These are phyloP conservation scores for Cephus pygmeus DNA, from an alignment of 2,888 invertebrate genomes.

Conservation along the genomic window DNA sequence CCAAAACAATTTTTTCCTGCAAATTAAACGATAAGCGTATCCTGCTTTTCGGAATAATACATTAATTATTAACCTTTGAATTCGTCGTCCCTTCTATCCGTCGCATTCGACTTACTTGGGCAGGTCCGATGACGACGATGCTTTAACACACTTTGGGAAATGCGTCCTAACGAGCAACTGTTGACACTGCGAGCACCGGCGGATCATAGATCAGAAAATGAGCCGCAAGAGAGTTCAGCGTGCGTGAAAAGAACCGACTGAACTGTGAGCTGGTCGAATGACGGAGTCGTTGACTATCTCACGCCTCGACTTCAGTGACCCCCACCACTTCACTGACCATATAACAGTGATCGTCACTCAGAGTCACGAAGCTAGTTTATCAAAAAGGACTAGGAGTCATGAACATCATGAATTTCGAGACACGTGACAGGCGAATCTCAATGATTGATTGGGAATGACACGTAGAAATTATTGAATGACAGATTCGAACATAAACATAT, in stretches of 20 bases:
- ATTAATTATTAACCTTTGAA: not conserved
- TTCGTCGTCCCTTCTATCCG: too few species aligned
- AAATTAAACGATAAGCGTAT: not conserved
- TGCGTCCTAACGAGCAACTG: not conserved
- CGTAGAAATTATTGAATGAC: not conserved
- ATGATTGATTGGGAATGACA: not conserved
- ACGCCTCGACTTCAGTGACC: slow-evolving; percentile 23
- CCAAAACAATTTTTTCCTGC: not conserved
- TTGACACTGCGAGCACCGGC: not conserved
- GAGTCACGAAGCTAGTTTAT: too few species aligned
- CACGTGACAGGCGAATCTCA: not conserved
- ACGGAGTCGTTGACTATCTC: slow-evolving; percentile 49
- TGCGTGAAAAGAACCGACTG: slow-evolving; percentile 33
- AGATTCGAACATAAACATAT: not conserved
- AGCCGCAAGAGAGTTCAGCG: not conserved
- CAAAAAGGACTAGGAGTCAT: too few species aligned
- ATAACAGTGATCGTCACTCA: too few species aligned
- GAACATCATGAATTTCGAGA: not conserved
- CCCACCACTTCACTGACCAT: slow-evolving; percentile 33
- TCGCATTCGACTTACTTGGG: not conserved
- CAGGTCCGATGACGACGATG: not conserved
- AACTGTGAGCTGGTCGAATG: slow-evolving; percentile 48
- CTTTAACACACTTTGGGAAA: not conserved
- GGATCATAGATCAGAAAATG: not conserved
- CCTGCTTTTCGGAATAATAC: not conserved